Evolutionary conservation across 2,888 invertebrate species (phyloP).

Genomic region (Germaria angustata): DNA sequence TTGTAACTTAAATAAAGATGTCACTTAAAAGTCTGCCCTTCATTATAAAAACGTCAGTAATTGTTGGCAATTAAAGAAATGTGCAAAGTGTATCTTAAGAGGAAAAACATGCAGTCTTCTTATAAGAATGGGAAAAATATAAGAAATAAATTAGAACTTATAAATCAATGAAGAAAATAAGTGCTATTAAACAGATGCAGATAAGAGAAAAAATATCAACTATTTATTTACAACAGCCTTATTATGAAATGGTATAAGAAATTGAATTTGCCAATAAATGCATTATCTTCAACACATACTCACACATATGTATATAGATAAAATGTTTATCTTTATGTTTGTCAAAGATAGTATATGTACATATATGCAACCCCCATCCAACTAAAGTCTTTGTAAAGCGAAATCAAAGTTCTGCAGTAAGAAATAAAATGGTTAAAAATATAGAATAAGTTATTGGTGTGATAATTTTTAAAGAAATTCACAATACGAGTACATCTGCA

Average conservation of each 20-base stretch:
- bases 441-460: no score
- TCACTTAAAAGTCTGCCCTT: not conserved
- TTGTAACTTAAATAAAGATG: no score
- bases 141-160: conserved; percentile 42
- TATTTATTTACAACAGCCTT: conserved; percentile 5
- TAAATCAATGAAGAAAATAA: conserved; percentile 61
- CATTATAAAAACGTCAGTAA: conserved; percentile 3
- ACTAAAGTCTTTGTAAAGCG: no score
- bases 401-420: no score
- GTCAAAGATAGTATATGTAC: no score
- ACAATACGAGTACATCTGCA: no score
- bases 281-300: not conserved
- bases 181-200: conserved; percentile 51
- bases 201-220: conserved; percentile 17
- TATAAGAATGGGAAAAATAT: not conserved
- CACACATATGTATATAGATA: no score
- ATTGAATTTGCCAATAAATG: conserved; percentile 54
- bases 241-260: conserved; percentile 49
- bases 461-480: no score
- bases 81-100: conserved; percentile 1
- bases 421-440: no score
- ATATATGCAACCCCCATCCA: no score
- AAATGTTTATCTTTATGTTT: no score
- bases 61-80: conserved; percentile 6
- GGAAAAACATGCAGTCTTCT: not conserved